Base-by-base conservation (phyloP, 1,140 invertebrate genomes). In the Drosophila biarmipes region DNA sequence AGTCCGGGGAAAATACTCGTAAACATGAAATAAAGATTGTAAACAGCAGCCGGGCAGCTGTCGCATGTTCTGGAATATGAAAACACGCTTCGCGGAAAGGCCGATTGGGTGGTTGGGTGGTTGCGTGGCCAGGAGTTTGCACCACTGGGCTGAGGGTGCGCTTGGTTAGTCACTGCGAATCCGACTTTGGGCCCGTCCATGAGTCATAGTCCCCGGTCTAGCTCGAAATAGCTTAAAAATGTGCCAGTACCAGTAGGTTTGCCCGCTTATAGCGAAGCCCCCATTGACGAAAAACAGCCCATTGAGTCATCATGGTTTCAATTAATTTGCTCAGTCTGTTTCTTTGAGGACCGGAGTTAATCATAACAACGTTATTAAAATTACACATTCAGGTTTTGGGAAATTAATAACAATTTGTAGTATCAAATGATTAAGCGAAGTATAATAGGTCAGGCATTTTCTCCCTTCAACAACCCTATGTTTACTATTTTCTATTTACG, bases 51-150 rank as follows among this genome's bases (percentile, higher is more conserved):
- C 12, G 29, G n/a, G 8, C 43, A 66, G 17, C 11, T 49, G 58
- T 51, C 45, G 46, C 63, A 67, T 67, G 63, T 67, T 67, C 58
- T 64, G 27, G 58, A 67, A 64, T 19, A 15, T 29, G 11, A 14
- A 61, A 38, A n/a, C 11, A 61, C 51, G 19, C 5, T 51, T 42
- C 19, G 27, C 43, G 58, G 27, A 64, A 67, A 31, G 58, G 42
- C 35, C 43, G 29, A 38, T 21, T 64, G 27, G 63, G 58, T 27
- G 35, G 31, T 49, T 19, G 12, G 14, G 34, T 66, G 57, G 62
- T 27, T 46, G 15, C 40, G 55, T 63, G 53, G 55, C 17, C 54
- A 27, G 3, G 6, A 12, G 29, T 11, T 43, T 43, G 38, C n/a
- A n/a, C 38, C 38, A 40, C 38, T 40, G 12, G 37, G 21, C 19